A percentile compares a stretch with the other conserved stretches of the same genome.
These are phyloP conservation scores for Irena cyanogastra DNA, from an alignment of 2,113 vertebrate species.

Conservation along the genomic window DNA sequence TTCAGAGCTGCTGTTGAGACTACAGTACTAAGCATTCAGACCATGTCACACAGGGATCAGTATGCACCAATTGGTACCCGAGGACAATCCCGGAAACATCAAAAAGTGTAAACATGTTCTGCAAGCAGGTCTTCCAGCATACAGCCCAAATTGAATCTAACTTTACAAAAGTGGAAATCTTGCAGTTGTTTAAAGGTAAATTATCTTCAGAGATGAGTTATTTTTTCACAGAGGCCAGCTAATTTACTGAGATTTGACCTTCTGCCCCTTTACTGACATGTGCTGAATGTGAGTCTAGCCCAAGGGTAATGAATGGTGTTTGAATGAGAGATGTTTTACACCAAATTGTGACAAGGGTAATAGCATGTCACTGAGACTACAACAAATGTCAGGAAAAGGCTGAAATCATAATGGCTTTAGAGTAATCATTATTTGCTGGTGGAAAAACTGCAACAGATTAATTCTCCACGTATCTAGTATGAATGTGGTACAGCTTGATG, in stretches of 20 bases:
- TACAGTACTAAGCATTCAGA: background rate
- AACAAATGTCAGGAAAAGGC: conserved; percentile 31
- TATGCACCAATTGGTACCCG: background rate
- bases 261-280: background rate
- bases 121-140: background rate
- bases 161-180: background rate
- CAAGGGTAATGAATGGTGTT: conserved; percentile 14
- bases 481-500: background rate
- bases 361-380: conserved; percentile 35
- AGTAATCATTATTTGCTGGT: conserved; percentile 1
- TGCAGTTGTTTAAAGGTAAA: conserved; percentile 1
- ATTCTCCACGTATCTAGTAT: background rate
- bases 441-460: conserved; percentile 1
- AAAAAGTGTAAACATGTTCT: background rate
- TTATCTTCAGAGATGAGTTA: conserved; percentile 6
- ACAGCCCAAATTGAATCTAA: background rate
- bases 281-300: background rate
- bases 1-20: background rate
- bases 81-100: background rate
- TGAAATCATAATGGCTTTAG: conserved; percentile 10
- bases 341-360: conserved; percentile 51
- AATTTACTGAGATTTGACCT: conserved; percentile 44
- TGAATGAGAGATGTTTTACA: conserved; percentile 45
- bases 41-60: background rate
- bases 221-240: conserved; percentile 20